Evolutionary conservation across 2,888 invertebrate genomes (phyloP).

Genomic region (Cephus pulcher): DNA sequence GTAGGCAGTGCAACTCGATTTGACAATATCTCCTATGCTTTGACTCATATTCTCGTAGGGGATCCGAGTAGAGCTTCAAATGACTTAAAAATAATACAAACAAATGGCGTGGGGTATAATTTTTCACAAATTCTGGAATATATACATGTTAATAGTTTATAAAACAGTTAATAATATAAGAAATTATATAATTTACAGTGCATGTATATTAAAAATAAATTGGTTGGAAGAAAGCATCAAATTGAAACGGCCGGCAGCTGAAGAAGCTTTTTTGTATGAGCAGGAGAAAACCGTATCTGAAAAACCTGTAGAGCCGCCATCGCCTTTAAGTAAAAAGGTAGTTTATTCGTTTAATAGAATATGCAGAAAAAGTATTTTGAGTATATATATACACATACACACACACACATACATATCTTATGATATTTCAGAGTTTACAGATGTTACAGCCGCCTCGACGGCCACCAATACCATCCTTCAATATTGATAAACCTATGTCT

Average conservation of each 20-base stretch:
- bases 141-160: conserved; percentile 26
- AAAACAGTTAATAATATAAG: neutral
- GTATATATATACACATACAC: neutral
- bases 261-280: conserved; percentile 65
- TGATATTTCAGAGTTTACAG: conserved; percentile 66
- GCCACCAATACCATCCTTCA: conserved; percentile 59
- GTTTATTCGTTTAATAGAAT: neutral
- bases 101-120: conserved; percentile 50
- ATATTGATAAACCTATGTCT: conserved; percentile 17
- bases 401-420: neutral
- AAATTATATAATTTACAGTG: conserved; percentile 58
- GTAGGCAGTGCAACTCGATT: conserved; percentile 87
- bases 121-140: neutral
- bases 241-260: conserved; percentile 71
- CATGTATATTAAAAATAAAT: conserved; percentile 74
- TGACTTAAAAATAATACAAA: conserved; percentile 66
- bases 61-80: conserved; percentile 67
- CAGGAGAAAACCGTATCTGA: conserved; percentile 26
- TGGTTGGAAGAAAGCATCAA: conserved; percentile 84
- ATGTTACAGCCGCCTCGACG: conserved; percentile 65
- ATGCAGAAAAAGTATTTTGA: neutral
- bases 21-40: conserved; percentile 78
- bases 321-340: conserved; percentile 74
- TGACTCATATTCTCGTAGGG: conserved; percentile 85
- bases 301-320: conserved; percentile 65